Percentiles rank a stretch among this genome's conserved stretches.
Evolutionary conservation across 2,113 vertebrate genomes (phyloP).

Genomic region (Boleophthalmus pectinirostris): DNA sequence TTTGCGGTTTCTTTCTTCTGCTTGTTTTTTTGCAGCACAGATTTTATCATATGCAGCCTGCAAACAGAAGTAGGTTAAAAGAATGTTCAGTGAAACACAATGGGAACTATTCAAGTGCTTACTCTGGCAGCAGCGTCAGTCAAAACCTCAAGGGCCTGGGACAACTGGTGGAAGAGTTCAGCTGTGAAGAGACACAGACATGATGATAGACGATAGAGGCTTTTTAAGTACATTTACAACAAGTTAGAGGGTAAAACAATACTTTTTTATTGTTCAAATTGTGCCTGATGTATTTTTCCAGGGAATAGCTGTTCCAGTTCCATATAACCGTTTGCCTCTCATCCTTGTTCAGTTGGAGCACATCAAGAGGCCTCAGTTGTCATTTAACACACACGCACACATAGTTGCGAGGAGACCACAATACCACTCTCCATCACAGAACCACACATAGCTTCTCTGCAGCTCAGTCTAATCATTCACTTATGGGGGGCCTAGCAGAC

Average conservation of each 20-base stretch:
- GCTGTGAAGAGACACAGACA: slow-evolving; percentile 64
- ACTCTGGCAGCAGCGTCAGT: slow-evolving; percentile 92
- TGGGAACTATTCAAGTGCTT: slow-evolving; percentile 53
- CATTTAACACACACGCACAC: slow-evolving; percentile 38
- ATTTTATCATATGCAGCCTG: slow-evolving; percentile 94
- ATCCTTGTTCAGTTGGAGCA: slow-evolving; percentile 41
- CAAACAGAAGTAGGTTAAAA: slow-evolving; percentile 21
- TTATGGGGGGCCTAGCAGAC: slow-evolving; percentile 59
- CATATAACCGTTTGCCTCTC: slow-evolving; percentile 27
- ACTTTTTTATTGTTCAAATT: slow-evolving; percentile 1
- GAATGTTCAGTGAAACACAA: neutral
- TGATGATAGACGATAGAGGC: neutral
- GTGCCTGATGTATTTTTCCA: slow-evolving; percentile 45
- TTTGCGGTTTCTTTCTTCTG: slow-evolving; percentile 86
- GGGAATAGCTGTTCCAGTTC: slow-evolving; percentile 30
- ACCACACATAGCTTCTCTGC: slow-evolving; percentile 38
- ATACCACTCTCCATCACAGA: slow-evolving; percentile 40
- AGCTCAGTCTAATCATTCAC: slow-evolving; percentile 65
- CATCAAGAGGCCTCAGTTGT: slow-evolving; percentile 43
- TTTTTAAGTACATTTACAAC: neutral
- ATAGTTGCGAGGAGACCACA: slow-evolving; percentile 40
- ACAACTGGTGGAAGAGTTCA: slow-evolving; percentile 95
- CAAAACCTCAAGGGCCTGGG: slow-evolving; percentile 92
- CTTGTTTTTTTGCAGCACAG: slow-evolving; percentile 88
- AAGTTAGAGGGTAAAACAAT: neutral